Conservation (phyloP, 2,113 vertebrate species). For the Dinomys branickii region DNA sequence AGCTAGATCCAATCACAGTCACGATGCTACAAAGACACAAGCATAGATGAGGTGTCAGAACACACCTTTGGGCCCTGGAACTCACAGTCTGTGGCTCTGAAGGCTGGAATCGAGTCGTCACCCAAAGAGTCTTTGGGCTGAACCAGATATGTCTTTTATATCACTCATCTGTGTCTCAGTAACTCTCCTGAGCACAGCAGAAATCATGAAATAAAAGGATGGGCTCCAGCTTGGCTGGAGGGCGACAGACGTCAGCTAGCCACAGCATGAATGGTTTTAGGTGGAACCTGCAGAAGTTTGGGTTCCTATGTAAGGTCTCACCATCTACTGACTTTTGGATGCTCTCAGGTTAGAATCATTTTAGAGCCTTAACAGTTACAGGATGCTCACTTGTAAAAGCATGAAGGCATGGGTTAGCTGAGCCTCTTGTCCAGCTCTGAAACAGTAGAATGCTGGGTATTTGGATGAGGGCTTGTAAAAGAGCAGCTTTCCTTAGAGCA, state of each 20-base stretch:
- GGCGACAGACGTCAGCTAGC: background rate
- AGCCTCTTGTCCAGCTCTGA: no score
- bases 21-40: conserved; percentile 61
- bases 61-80: background rate
- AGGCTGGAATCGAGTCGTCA: background rate
- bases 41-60: conserved; percentile 60
- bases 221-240: background rate
- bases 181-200: background rate
- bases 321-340: background rate
- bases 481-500: fast-evolving
- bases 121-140: background rate
- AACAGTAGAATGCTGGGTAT: background rate
- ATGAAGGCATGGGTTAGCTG: no score
- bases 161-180: background rate
- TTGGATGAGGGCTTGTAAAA: background rate
- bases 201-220: background rate
- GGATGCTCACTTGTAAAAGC: background rate
- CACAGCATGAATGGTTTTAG: fast-evolving
- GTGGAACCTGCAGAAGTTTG: background rate
- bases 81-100: background rate
- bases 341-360: background rate
- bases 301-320: background rate
- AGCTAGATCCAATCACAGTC: conserved; percentile 17
- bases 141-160: background rate
- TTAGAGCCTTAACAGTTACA: background rate